Conservation (phyloP, 1,140 invertebrate species). For the Papilio glaucus region DNA sequence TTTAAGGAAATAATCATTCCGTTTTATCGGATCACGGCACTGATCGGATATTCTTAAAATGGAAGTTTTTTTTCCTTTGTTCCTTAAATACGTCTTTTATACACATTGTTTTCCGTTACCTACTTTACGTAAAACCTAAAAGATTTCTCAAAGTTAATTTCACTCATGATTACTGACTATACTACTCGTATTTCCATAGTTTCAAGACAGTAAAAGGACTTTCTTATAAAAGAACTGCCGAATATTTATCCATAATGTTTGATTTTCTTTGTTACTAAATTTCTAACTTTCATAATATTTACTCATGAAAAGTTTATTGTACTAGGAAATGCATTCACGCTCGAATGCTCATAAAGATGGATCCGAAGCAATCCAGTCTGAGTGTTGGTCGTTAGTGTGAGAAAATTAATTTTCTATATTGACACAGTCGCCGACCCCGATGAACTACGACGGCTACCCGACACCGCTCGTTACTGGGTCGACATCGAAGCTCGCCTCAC, state of each 20-base stretch:
- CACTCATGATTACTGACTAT: too few species aligned
- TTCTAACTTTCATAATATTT: too few species aligned
- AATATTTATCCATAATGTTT: too few species aligned
- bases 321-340: background rate
- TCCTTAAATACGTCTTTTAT: background rate
- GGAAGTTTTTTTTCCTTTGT: conserved; percentile 8
- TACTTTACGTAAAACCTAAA: too few species aligned
- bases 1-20: conserved; percentile 24
- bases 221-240: too few species aligned
- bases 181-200: too few species aligned
- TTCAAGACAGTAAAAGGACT: too few species aligned
- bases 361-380: conserved; percentile 6
- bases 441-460: conserved; percentile 59
- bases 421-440: conserved; percentile 55
- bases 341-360: background rate
- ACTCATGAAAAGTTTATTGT: background rate
- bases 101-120: too few species aligned
- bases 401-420: conserved; percentile 63
- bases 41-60: background rate
- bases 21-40: conserved; percentile 1
- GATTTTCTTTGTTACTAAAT: too few species aligned
- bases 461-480: conserved; percentile 65
- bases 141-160: too few species aligned
- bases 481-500: conserved; percentile 59
- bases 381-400: conserved; percentile 41